Evolutionary conservation across 1,140 invertebrate species (phyloP).

Genomic region (Proctacanthus coquilletti): DNA sequence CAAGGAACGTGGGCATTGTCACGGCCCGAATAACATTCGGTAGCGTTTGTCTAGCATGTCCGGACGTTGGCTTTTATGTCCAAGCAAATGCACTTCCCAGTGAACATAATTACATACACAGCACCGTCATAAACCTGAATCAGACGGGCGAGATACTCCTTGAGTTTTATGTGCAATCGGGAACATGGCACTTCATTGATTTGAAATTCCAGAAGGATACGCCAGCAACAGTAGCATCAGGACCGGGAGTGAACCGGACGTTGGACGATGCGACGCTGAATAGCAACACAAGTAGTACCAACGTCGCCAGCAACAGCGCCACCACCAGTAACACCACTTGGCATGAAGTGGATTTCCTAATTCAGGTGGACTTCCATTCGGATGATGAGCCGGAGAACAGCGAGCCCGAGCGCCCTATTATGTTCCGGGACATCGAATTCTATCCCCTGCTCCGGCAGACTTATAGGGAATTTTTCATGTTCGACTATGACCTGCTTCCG

Average conservation of each 20-base stretch:
- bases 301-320: not conserved
- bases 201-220: slow-evolving; percentile 19
- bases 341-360: slow-evolving; percentile 10
- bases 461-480: slow-evolving; percentile 51
- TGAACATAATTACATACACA: slow-evolving; percentile 16
- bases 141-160: slow-evolving; percentile 19
- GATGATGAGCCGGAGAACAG: slow-evolving; percentile 1
- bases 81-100: slow-evolving; percentile 20
- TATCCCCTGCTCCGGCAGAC: slow-evolving; percentile 45
- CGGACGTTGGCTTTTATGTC: slow-evolving; percentile 17
- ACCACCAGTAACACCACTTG: slow-evolving; percentile 1
- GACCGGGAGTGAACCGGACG: no score
- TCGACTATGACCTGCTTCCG: slow-evolving; percentile 46
- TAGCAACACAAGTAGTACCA: not conserved
- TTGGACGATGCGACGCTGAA: no score
- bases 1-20: slow-evolving; percentile 18
- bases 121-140: slow-evolving; percentile 16
- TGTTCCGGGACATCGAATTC: slow-evolving; percentile 24
- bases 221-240: slow-evolving; percentile 5
- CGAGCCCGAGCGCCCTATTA: slow-evolving; percentile 14
- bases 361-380: slow-evolving; percentile 16
- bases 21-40: slow-evolving; percentile 16
- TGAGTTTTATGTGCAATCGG: slow-evolving; percentile 37
- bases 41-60: slow-evolving; percentile 17
- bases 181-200: slow-evolving; percentile 40